Base-by-base conservation (phyloP, 2,797 vertebrate genomes). In the Netta rufina region DNA sequence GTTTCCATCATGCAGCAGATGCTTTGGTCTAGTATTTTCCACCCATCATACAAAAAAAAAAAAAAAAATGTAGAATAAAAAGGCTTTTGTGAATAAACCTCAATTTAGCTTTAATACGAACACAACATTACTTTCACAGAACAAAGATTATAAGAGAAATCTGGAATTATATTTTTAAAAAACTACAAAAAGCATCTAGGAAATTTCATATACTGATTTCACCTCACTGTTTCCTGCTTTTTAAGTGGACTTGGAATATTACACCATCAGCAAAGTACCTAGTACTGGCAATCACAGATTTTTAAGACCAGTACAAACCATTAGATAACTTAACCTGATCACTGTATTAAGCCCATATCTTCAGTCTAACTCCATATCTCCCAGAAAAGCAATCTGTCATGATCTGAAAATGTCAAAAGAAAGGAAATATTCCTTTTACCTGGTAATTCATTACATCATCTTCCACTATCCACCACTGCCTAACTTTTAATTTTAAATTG, bases 401-500 rank as follows among this genome's bases (percentile, higher is more conserved):
- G 12, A 90, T 38, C 43, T 79, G 32, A 87, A 89, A 36, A 30
- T 1, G 3, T 25, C 32, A 57, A 51, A 70, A 90, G 19, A 72
- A 86, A 54, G 25, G 32, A 90, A 87, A 85, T 2, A 2, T 24
- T 49, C 36, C 36, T 33, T 7, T 2, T 2, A 83, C 19, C 18
- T 3, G 8, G 20, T 4, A 84, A 56, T 39, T 80, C 41, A 0
- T 65, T 49, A 41, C 36, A 66, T 28, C 8, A 1, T 36, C 53
- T 81, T 60, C 58, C 25, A 30, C 25, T 57, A 45, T 5, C 45
- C 54, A 41, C 43, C 33, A 56, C 13, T 14, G 27, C 28, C 73
- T 57, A 58, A 66, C 32, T 81, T 53, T 43, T 49, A 25, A 38
- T 84, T 92, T 49, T 65, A 60, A 85, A 90, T 81, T 90, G 73